Base-by-base conservation (phyloP, 2,888 invertebrate species). In the Perithous albicinctus region DNA sequence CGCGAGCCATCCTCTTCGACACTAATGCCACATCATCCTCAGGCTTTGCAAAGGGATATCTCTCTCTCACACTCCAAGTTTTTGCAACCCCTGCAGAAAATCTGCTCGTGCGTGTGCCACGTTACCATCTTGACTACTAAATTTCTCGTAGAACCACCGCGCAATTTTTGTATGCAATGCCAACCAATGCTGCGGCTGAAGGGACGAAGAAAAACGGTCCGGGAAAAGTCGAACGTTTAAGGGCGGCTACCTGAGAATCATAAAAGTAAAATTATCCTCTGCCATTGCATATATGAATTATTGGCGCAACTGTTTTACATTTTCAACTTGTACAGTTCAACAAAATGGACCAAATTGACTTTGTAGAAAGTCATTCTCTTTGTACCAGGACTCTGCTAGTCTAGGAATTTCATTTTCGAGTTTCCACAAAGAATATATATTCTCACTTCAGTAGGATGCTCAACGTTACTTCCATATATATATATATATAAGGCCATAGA, bases 21-120 rank as follows among this genome's bases (percentile, higher is more conserved):
- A 80, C 79, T 84, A 86, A 87, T 85, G 80, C 84, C 86, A 78
- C 84, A 87, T 86, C 85, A 87, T 82, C 59, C 10, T 69, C 69
- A 66, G 70, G 56, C 38, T 29, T 32, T 38, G 51, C 29, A 4
- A 32, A 46, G 54, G 38, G 51, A 48, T 35, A 59, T 43, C 35
- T 41, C 29, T 23, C n/a, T 15, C 20, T 15, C 46, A 20, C 20
- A 10, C 35, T 29, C 12, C 1, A 15, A 35, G 10, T 35, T 69
- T 54, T 51, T 38, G 41, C 61, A 63, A 70, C 59, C 56, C 23
- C 20, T 32, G 41, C 48, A 6, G 32, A 46, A 59, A 56, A 70
- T 70, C 56, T 23, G 59, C 46, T 46, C 43, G 56, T 46, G 59
- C 72, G 32, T 18, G 56, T 56, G 23, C 32, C 59, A 15, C 18